Evolutionary conservation across 2,797 vertebrate genomes (phyloP).

Genomic region (Trichosurus vulpecula): DNA sequence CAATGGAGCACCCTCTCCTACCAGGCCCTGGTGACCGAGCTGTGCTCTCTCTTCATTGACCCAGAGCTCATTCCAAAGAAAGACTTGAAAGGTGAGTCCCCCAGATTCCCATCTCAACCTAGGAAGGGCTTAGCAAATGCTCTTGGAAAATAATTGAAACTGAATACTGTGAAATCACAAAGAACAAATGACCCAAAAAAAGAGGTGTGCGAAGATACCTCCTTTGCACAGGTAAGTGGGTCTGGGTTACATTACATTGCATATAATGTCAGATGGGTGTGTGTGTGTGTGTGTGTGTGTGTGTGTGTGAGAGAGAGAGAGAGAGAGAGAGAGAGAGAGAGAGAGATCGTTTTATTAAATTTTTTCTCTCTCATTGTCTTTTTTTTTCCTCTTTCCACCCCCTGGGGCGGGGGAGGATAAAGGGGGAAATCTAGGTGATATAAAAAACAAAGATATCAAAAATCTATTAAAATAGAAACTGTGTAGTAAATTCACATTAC

Average conservation of each 20-base stretch:
- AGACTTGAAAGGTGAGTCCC: conserved; percentile 86
- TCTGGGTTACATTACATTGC: neutral
- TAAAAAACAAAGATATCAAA: neutral
- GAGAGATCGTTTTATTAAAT: neutral
- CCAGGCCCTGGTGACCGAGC: conserved; percentile 88
- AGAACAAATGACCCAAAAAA: neutral
- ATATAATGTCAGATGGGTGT: neutral
- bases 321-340: too few species aligned
- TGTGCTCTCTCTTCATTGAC: conserved; percentile 89
- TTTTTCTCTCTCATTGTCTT: neutral
- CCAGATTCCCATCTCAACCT: neutral
- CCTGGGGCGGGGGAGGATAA: neutral
- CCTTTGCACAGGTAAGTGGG: neutral
- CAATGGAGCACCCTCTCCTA: conserved; percentile 89
- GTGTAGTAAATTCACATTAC: neutral
- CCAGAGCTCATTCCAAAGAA: conserved; percentile 84
- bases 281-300: neutral
- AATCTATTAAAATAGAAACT: neutral
- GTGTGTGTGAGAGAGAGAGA: too few species aligned
- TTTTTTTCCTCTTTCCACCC: neutral
- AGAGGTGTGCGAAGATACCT: neutral
- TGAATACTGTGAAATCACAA: neutral
- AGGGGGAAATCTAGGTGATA: neutral
- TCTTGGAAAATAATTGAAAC: neutral
- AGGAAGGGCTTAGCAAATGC: neutral